Percentiles rank a stretch among this genome's conserved stretches.
Conservation (phyloP, 1,140 invertebrate species). For the Papilio machaon region DNA sequence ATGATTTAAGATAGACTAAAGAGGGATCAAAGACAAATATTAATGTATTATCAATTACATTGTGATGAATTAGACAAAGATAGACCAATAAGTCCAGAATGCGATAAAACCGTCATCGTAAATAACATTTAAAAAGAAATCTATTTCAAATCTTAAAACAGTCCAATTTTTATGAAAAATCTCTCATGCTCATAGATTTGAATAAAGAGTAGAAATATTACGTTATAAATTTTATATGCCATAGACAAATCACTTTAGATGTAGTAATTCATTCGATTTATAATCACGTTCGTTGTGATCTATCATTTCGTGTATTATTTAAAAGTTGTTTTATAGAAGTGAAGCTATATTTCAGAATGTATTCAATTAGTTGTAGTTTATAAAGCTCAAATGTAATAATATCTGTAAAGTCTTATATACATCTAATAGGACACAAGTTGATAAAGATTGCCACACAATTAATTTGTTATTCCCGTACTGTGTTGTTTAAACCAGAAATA, state of each 20-base stretch:
- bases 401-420: slow-evolving; percentile 49
- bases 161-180: slow-evolving; percentile 60
- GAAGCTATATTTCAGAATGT: slow-evolving; percentile 41
- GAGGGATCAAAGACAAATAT: slow-evolving; percentile 70
- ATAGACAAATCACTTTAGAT: slow-evolving; percentile 52
- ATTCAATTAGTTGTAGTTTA: slow-evolving; percentile 55
- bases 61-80: slow-evolving; percentile 30
- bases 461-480: slow-evolving; percentile 45
- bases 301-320: slow-evolving; percentile 41
- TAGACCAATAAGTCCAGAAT: not conserved
- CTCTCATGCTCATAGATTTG: slow-evolving; percentile 49
- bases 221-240: slow-evolving; percentile 58
- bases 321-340: slow-evolving; percentile 54
- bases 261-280: slow-evolving; percentile 51
- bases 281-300: slow-evolving; percentile 65
- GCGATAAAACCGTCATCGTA: slow-evolving; percentile 6
- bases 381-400: slow-evolving; percentile 66
- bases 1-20: slow-evolving; percentile 64
- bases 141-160: slow-evolving; percentile 73
- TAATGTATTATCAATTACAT: slow-evolving; percentile 52
- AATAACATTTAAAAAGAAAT: slow-evolving; percentile 53
- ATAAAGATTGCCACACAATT: slow-evolving; percentile 20
- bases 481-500: slow-evolving; percentile 67
- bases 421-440: slow-evolving; percentile 40
- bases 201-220: slow-evolving; percentile 56